Evolutionary conservation across 2,113 vertebrate genomes (phyloP).

Genomic region (Hippoglossus stenolepis): DNA sequence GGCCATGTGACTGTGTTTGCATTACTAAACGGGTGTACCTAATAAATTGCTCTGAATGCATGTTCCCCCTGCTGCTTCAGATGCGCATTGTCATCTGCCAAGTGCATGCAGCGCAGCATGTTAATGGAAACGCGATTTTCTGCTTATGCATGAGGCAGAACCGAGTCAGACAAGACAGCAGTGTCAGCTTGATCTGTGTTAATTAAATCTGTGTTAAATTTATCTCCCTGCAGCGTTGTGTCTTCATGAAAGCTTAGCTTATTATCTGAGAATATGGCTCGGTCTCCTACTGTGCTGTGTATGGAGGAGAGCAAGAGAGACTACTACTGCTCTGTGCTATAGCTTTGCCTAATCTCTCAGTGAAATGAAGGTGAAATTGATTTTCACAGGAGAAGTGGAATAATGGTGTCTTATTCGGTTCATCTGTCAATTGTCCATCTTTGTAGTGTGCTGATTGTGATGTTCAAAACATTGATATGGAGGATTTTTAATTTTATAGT

Average conservation of each 20-base stretch:
- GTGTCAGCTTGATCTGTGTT: slow-evolving; percentile 40
- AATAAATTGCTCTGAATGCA: slow-evolving; percentile 5
- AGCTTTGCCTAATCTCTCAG: slow-evolving; percentile 21
- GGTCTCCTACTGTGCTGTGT: slow-evolving; percentile 34
- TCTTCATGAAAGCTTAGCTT: slow-evolving; percentile 47
- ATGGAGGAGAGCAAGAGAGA: not conserved
- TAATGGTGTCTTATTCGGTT: not conserved
- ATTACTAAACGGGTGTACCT: not conserved
- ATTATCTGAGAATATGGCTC: slow-evolving; percentile 45
- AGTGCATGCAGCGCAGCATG: not conserved
- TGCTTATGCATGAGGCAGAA: slow-evolving; percentile 14
- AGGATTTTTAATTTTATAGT: not conserved
- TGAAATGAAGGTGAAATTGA: slow-evolving; percentile 14
- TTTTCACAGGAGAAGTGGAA: slow-evolving; percentile 22
- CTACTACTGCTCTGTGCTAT: not conserved
- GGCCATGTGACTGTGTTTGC: not conserved
- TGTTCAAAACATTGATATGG: not conserved
- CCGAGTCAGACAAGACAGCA: slow-evolving; percentile 18
- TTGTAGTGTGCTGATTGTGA: not conserved
- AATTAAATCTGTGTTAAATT: slow-evolving; percentile 52
- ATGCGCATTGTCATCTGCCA: not conserved
- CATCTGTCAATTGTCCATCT: slow-evolving; percentile 1
- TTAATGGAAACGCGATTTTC: slow-evolving; percentile 28
- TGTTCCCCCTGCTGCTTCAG: slow-evolving; percentile 4
- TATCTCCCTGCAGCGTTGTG: slow-evolving; percentile 29